Conservation (phyloP, 2,113 vertebrate genomes). For the Damaliscus lunatus region DNA sequence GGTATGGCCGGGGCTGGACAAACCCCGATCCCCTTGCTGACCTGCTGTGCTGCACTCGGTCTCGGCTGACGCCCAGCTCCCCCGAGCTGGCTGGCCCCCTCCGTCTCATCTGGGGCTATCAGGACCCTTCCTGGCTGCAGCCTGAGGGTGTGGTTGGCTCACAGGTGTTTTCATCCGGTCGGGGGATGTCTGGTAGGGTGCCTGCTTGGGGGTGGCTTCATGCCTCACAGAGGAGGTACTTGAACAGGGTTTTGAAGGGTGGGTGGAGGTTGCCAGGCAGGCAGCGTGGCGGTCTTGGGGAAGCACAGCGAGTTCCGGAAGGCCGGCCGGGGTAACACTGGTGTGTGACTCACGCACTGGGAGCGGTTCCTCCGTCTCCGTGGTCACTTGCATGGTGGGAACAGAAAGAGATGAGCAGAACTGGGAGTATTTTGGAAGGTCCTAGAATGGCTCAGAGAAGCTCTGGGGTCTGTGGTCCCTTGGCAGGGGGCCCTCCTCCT, state of each 20-base stretch:
- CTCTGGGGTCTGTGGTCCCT: neutral
- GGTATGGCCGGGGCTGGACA: neutral
- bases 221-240: neutral
- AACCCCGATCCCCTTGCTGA: rapidly evolving
- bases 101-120: neutral
- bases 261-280: neutral
- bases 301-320: rapidly evolving
- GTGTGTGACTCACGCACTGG: neutral
- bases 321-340: rapidly evolving
- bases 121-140: neutral
- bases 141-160: neutral
- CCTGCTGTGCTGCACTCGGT: neutral
- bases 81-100: rapidly evolving
- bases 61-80: neutral
- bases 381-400: neutral
- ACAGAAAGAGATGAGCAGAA: neutral
- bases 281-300: neutral
- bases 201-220: neutral
- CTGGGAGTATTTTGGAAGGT: neutral
- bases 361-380: neutral
- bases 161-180: neutral
- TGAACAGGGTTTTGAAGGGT: neutral
- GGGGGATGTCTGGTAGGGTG: neutral
- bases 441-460: neutral
- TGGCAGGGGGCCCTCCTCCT: neutral